phyloP scores from a whole-genome alignment of 2,113 vertebrate species.

The Herpetotheres cachinnans region DNA sequence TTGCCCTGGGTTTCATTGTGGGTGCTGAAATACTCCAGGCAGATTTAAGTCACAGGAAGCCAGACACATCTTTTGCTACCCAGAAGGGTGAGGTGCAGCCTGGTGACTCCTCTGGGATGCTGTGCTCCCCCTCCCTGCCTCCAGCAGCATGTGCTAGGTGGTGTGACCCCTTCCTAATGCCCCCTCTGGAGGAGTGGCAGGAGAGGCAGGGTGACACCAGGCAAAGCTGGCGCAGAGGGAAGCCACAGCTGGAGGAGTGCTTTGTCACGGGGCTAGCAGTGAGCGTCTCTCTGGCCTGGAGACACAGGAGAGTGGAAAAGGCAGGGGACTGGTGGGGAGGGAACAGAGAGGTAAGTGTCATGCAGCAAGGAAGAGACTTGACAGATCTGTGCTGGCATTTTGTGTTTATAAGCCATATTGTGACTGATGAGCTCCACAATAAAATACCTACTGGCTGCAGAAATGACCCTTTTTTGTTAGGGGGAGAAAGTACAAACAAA shows the following conservation, averaged over 20 bases:
- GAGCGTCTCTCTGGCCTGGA: not conserved
- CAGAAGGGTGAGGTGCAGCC: not conserved
- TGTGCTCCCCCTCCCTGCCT: not conserved
- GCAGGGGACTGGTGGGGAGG: not conserved
- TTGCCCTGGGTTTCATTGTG: not conserved
- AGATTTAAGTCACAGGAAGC: not conserved
- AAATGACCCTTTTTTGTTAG: not conserved
- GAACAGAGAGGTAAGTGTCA: not conserved
- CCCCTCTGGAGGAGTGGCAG: rapidly evolving
- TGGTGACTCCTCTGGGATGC: not conserved
- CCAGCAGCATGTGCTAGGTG: not conserved
- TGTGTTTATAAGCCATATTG: conserved; percentile 6
- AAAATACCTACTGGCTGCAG: not conserved
- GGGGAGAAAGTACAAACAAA: not conserved
- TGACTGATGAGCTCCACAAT: not conserved
- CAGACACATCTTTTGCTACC: not conserved
- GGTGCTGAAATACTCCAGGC: not conserved
- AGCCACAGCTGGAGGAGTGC: not conserved
- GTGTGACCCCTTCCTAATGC: not conserved
- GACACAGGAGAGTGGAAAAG: not conserved
- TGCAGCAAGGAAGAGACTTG: not conserved
- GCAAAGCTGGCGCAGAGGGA: not conserved
- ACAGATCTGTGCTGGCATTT: not conserved
- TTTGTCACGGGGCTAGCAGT: not conserved
- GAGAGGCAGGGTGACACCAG: rapidly evolving